Evolutionary conservation across 2,888 invertebrate species (phyloP), one percentile per base, ranked within the genome.

Genomic region (Acholoe squamosa): DNA sequence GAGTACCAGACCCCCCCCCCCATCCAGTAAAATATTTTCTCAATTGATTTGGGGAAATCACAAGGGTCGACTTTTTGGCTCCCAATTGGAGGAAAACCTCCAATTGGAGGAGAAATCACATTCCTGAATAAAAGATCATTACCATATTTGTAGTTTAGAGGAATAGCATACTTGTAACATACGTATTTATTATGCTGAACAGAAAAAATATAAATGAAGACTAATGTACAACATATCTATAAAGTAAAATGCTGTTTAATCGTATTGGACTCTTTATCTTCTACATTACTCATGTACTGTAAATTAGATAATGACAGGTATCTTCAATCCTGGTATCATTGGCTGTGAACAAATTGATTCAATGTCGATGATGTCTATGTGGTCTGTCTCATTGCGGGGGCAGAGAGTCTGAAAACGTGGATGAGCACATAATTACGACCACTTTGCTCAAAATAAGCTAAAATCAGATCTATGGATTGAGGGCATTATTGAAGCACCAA

Each of bases 181-280:
- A n/a, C n/a, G n/a, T n/a, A n/a, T n/a, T n/a, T n/a, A n/a, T n/a
- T n/a, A n/a, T n/a, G n/a, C n/a, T n/a, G n/a, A n/a, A n/a, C n/a
- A n/a, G n/a, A n/a, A n/a, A n/a, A n/a, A n/a, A n/a, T n/a, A n/a
- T n/a, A n/a, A 43, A 43, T 7, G 43, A 43, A 10, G 10, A 43
- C 43, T 43, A 3, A 43, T 7, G 10, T 43, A 43, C 43, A 43
- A 43, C 3, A 43, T 3, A 43, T 43, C 10, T 61, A n/a, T 61
- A n/a, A n/a, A n/a, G 61, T 61, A 14, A 61, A 61, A n/a, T 61
- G n/a, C n/a, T n/a, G n/a, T 61, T 61, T 61, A 61, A 61, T 61
- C 19, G 14, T 19, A 61, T 19, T 61, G 3, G 19, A 61, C 61
- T 61, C 61, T 61, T n/a, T n/a, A 61, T 7, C 12, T 61, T 61